Conservation (phyloP, 2,888 invertebrate genomes). For the Heliothis peltigera region DNA sequence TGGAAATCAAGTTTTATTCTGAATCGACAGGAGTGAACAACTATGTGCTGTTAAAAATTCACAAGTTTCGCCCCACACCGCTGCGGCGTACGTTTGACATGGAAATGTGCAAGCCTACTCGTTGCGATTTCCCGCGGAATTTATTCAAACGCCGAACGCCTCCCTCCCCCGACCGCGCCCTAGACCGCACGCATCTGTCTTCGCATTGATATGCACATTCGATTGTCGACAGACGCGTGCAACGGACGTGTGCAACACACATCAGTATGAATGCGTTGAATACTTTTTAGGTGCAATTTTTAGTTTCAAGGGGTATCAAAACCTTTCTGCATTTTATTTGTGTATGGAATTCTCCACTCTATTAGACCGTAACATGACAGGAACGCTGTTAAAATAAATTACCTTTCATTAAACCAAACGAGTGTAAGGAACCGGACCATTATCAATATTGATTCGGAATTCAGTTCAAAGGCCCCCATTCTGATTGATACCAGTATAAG, state of each 20-base stretch:
- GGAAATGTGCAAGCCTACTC: slow-evolving; percentile 82
- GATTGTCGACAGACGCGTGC: slow-evolving; percentile 72
- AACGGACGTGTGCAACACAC: slow-evolving; percentile 66
- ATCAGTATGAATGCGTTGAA: slow-evolving; percentile 56
- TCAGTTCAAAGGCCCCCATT: slow-evolving; percentile 36
- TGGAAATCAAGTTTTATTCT: slow-evolving; percentile 57
- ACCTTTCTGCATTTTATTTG: slow-evolving; percentile 24
- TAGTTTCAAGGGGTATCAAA: slow-evolving; percentile 29
- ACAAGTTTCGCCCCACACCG: slow-evolving; percentile 68
- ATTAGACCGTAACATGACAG: slow-evolving; percentile 11
- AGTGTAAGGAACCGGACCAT: slow-evolving; percentile 10
- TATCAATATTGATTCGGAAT: slow-evolving; percentile 23
- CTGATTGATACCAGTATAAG: slow-evolving; percentile 29
- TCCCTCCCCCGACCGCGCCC: slow-evolving; percentile 47
- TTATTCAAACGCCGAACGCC: slow-evolving; percentile 76
- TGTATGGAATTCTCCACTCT: slow-evolving; percentile 42
- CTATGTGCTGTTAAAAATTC: slow-evolving; percentile 82
- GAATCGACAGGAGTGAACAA: slow-evolving; percentile 62
- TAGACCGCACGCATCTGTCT: slow-evolving; percentile 73
- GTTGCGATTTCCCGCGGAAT: slow-evolving; percentile 77
- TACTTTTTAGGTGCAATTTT: slow-evolving; percentile 35
- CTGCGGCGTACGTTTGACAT: slow-evolving; percentile 83
- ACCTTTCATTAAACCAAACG: slow-evolving; percentile 25
- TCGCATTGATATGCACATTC: slow-evolving; percentile 84
- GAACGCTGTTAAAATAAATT: slow-evolving; percentile 31